Evolutionary conservation across 2,888 invertebrate genomes (phyloP).

Genomic region (Thera obeliscata): DNA sequence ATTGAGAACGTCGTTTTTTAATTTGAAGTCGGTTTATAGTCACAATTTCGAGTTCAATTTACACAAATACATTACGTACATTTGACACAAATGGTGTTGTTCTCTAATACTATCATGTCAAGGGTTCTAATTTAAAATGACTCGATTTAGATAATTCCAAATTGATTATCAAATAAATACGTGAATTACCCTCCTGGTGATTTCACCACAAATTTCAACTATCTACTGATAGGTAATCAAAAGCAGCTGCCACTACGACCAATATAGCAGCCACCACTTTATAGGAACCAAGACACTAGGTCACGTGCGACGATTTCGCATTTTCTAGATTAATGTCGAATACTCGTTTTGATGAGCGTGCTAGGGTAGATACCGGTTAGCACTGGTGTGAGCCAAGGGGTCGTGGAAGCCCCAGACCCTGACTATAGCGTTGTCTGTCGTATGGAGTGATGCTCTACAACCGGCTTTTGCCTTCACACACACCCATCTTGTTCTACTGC

Average conservation of each 20-base stretch:
- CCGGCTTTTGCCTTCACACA: constrained; percentile 80
- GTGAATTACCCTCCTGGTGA: not conserved
- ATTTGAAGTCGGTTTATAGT: no score
- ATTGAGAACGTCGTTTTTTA: no score
- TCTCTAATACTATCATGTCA: no score
- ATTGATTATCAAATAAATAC: no score
- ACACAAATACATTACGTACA: no score
- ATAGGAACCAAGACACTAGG: not conserved
- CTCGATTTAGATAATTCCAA: no score
- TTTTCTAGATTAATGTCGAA: not conserved
- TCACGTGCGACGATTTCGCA: not conserved
- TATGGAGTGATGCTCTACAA: constrained; percentile 76
- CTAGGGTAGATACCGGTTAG: constrained; percentile 67
- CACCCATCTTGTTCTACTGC: constrained; percentile 75
- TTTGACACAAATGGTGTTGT: no score
- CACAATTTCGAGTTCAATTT: no score
- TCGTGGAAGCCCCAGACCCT: constrained; percentile 80
- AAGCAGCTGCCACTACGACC: not conserved
- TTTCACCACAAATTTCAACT: not conserved
- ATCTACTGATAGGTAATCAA: not conserved
- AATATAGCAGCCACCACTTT: not conserved
- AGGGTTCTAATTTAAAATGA: no score
- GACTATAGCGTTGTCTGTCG: constrained; percentile 78
- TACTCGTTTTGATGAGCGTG: constrained; percentile 3
- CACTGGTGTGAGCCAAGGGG: constrained; percentile 74